Conservation (phyloP, 2,797 vertebrate species). For the Danio choprae region DNA sequence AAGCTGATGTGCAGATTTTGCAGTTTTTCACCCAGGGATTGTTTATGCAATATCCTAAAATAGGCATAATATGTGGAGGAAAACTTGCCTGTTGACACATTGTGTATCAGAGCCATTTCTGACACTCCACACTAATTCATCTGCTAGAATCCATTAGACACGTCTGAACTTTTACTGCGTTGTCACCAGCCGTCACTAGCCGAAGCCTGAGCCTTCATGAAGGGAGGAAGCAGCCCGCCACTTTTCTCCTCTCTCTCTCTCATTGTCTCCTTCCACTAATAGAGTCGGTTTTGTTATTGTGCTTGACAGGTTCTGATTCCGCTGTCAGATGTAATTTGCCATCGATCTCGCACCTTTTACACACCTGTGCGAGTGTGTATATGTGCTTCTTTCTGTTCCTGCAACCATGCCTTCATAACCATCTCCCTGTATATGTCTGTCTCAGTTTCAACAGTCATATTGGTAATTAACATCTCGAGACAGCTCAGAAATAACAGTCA, state of each 20-base stretch:
- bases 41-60: too few species aligned
- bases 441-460: constrained; percentile 44
- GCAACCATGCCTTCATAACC: background rate
- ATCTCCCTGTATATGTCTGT: constrained; percentile 15
- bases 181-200: background rate
- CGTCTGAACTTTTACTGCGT: background rate
- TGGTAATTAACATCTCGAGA: constrained; percentile 55
- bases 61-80: too few species aligned
- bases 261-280: constrained; percentile 78
- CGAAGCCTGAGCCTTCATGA: background rate
- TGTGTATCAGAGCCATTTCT: constrained; percentile 6
- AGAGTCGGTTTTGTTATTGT: constrained; percentile 85
- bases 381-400: constrained; percentile 1
- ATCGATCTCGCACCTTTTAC: constrained; percentile 81
- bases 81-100: background rate
- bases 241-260: constrained; percentile 56
- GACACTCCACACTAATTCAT: background rate
- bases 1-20: too few species aligned
- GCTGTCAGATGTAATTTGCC: constrained; percentile 89
- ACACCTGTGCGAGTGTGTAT: constrained; percentile 39
- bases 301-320: constrained; percentile 90
- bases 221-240: constrained; percentile 22
- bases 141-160: background rate
- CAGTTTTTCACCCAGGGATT: too few species aligned
- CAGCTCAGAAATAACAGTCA: constrained; percentile 56